phyloP scores from a whole-genome alignment of 2,888 invertebrate species.

The Atethmia centrago region DNA sequence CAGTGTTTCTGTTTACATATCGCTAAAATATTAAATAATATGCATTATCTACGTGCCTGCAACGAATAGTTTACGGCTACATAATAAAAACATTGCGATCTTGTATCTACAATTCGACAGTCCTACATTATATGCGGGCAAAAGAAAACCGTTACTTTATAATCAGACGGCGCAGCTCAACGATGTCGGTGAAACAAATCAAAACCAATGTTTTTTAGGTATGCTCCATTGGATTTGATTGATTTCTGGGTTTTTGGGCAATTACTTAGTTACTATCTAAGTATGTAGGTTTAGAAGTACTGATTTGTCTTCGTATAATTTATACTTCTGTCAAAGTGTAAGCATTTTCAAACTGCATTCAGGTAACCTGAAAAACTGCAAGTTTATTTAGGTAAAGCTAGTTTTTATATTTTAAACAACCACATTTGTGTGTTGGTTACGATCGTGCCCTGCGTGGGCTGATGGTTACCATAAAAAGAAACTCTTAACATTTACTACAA shows the following conservation, averaged over 20 bases:
- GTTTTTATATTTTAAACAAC: not conserved
- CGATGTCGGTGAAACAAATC: constrained; percentile 35
- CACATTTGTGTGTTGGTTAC: not conserved
- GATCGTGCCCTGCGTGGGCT: not conserved
- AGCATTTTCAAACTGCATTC: not conserved
- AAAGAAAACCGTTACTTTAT: constrained; percentile 23
- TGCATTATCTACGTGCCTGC: constrained; percentile 39
- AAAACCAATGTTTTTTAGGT: constrained; percentile 51
- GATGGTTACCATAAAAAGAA: constrained; percentile 9
- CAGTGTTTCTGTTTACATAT: constrained; percentile 2
- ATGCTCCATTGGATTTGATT: constrained; percentile 45
- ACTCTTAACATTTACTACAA: constrained; percentile 7
- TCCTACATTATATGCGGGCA: not conserved
- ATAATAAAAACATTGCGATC: constrained; percentile 27
- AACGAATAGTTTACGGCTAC: constrained; percentile 26
- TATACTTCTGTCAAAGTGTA: not conserved
- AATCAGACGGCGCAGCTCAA: constrained; percentile 5
- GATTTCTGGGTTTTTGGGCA: constrained; percentile 54
- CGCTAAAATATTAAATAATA: constrained; percentile 27
- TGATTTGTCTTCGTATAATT: not conserved
- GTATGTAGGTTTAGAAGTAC: not conserved
- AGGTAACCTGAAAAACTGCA: not conserved
- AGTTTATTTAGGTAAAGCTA: not conserved
- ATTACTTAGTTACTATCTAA: constrained; percentile 25
- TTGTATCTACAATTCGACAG: not conserved